Base-by-base conservation (phyloP, 1,140 invertebrate genomes). In the Aphidius gifuensis region DNA sequence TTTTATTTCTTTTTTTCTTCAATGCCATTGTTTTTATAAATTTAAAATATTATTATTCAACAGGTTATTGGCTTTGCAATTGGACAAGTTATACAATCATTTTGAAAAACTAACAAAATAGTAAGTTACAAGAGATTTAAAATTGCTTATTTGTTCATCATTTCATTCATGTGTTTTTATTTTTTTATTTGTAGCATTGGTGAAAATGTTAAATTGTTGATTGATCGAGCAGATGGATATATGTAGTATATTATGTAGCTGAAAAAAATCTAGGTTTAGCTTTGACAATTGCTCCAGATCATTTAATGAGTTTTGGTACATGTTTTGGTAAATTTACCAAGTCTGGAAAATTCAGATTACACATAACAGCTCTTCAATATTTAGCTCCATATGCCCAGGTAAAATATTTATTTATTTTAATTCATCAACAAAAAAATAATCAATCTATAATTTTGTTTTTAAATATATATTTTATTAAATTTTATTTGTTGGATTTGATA, bases 261-360 rank as follows among this genome's bases (percentile, higher is more conserved):
- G 92, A 94, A 72, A 88, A 88, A 65, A 84, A 94, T 61, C 78
- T 94, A 21, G 86, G 87, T 62, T 73, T 92, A 6, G 90, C 90
- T 11, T 86, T 85, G 60, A 92, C 88, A 54, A 84, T 99, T 23
- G 84, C 86, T 9, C 84, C 89, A 44, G 91, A 97, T 58, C 83
- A 94, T 69, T 80, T 99, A 50, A 79, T 98, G 38, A 91, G 89
- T 57, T 86, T 95, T 32, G 98, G 98, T 2, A 98, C 94, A 9
- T 99, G 97, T 77, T 93, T 99, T 77, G 98, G 98, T 39, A 99
- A 99, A 83, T 99, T 99, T 76, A 98, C 97, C 21, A 98, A 99
- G 82, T 88, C 89, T 6, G 90, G 92, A 66, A 98, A 98, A 83
- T 98, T 99, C 71, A 87, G 87, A 64, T 82, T 99, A 39, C 93